Conservation (phyloP, 2,797 vertebrate genomes). For the Myotis planiceps region DNA sequence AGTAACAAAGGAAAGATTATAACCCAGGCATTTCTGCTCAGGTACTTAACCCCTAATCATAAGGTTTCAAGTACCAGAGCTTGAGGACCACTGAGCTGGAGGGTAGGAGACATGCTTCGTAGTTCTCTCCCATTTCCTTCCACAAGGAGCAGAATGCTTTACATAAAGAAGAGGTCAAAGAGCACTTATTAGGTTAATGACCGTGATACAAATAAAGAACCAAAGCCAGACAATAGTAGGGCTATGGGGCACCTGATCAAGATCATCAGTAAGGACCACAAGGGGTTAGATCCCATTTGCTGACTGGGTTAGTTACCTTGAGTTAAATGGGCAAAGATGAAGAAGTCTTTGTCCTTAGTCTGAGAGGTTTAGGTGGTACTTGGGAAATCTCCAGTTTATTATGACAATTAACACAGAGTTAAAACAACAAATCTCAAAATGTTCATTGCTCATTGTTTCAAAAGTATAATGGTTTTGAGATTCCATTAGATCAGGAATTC, state of each 20-base stretch:
- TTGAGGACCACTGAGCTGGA: neutral
- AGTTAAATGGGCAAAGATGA: neutral
- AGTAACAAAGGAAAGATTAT: neutral
- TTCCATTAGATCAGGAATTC: neutral
- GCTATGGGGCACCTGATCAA: neutral
- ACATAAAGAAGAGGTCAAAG: neutral
- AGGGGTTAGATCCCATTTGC: neutral
- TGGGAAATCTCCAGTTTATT: neutral
- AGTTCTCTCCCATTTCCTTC: neutral
- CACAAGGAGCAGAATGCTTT: neutral
- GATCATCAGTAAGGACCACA: neutral
- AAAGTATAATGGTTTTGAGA: neutral
- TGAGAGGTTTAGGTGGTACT: neutral
- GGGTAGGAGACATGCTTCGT: neutral
- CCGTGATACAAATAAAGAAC: neutral
- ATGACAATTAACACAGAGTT: neutral
- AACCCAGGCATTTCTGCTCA: neutral
- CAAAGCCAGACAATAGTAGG: neutral
- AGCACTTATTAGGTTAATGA: neutral
- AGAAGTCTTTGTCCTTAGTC: neutral
- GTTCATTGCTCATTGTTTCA: neutral
- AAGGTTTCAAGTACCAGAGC: neutral
- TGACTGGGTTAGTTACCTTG: neutral
- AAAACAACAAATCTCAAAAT: constrained; percentile 28
- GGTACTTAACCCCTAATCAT: neutral